These are phyloP conservation scores for Numenius arquata DNA, from an alignment of 2,113 vertebrate genomes.

Conservation along the genomic window DNA sequence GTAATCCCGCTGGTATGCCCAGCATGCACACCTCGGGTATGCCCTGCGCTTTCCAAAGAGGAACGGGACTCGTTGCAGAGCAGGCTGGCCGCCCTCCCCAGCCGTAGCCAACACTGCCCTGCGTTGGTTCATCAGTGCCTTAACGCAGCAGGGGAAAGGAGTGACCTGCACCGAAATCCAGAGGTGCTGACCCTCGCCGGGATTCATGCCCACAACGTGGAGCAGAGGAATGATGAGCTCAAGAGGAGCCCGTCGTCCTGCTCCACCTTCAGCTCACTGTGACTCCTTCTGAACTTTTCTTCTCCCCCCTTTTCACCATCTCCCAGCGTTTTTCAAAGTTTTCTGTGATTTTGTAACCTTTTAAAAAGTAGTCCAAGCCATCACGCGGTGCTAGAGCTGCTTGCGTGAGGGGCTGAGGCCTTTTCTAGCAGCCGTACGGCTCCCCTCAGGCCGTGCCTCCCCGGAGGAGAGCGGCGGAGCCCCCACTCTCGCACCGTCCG, in stretches of 20 bases:
- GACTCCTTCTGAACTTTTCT: rapidly evolving
- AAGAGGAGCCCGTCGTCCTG: neutral
- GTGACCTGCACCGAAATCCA: rapidly evolving
- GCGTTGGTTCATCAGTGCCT: rapidly evolving
- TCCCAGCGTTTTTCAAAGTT: neutral
- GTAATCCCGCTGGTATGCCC: neutral
- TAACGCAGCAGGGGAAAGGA: rapidly evolving
- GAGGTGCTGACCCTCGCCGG: rapidly evolving
- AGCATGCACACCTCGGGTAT: neutral
- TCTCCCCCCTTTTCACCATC: rapidly evolving
- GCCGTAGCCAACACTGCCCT: neutral
- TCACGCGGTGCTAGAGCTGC: rapidly evolving
- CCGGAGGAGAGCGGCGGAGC: neutral
- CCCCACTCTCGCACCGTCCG: neutral
- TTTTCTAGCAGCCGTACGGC: neutral
- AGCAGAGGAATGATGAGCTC: rapidly evolving
- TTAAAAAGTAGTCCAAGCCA: neutral
- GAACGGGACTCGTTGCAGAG: neutral
- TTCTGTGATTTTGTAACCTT: neutral
- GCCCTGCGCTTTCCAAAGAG: neutral
- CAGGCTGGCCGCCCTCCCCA: rapidly evolving
- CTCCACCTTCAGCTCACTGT: neutral
- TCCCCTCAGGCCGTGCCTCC: neutral
- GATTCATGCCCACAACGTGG: rapidly evolving
- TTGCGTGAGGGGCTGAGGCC: neutral